Percentiles rank a stretch among this genome's conserved stretches.
Evolutionary conservation across 2,888 invertebrate species (phyloP).

Genomic region (Eupithecia subumbrata): DNA sequence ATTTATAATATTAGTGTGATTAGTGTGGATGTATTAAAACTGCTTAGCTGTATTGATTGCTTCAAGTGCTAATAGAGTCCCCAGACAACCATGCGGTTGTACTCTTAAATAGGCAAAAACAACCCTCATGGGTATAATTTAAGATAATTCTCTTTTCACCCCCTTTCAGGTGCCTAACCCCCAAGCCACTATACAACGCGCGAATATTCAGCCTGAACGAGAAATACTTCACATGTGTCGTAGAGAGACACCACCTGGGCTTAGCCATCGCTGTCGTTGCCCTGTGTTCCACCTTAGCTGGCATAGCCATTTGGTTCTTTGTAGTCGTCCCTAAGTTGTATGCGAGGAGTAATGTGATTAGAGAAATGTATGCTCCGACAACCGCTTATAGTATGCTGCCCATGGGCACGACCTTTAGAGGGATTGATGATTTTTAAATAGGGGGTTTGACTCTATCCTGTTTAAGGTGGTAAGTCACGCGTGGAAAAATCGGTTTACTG

Average conservation of each 20-base stretch:
- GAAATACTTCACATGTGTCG: slow-evolving; percentile 72
- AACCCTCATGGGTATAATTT: too few species aligned
- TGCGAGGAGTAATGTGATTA: slow-evolving; percentile 50
- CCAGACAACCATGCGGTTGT: too few species aligned
- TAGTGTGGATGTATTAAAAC: too few species aligned
- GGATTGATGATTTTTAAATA: background rate
- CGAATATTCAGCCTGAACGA: slow-evolving; percentile 72
- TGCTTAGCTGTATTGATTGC: too few species aligned
- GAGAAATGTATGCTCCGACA: slow-evolving; percentile 53
- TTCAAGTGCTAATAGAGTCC: too few species aligned
- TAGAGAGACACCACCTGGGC: slow-evolving; percentile 50
- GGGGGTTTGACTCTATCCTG: too few species aligned
- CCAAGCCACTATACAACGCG: slow-evolving; percentile 68
- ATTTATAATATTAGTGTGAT: too few species aligned
- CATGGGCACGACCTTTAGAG: slow-evolving; percentile 41
- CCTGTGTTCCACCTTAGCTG: slow-evolving; percentile 55
- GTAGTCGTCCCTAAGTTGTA: slow-evolving; percentile 61
- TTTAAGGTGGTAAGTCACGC: too few species aligned
- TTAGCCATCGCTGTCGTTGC: slow-evolving; percentile 55
- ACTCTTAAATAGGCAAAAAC: too few species aligned
- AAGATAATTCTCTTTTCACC: too few species aligned
- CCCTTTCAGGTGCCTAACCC: slow-evolving; percentile 76
- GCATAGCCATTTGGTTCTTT: slow-evolving; percentile 69
- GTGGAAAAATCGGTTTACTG: too few species aligned
- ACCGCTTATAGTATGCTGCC: slow-evolving; percentile 65